Evolutionary conservation across 2,888 invertebrate genomes (phyloP), one percentile per base, ranked within the genome.

Genomic region (Masnerella sp.): DNA sequence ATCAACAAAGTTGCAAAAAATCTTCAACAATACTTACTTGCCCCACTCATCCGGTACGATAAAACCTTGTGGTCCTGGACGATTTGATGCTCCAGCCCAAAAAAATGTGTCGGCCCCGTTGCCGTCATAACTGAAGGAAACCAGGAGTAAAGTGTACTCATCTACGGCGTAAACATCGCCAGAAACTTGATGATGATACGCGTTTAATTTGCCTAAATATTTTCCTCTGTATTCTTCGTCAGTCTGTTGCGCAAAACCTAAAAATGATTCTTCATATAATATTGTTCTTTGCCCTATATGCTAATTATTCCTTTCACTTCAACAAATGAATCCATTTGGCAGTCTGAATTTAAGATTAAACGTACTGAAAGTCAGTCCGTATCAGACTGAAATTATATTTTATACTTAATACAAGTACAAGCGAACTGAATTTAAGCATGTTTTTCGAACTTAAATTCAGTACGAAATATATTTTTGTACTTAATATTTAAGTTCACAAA

Each of bases 41-140:
- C 95, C 95, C 86, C 91, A 91, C 86, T 96, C 94, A 82, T 97
- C 95, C 0, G 96, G 95, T 40, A 97, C 93, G 61, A 96, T 96
- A 85, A 96, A 96, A 4, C 97, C 97, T 85, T 96, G 94, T 0
- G 95, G 95, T 0, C 96, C 96, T 0, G 96, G 96, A 14, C 96
- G 89, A 81, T 93, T 94, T 0, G 94, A 90, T 25, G 95, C 93
- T n/a, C 97, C 97, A 0, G 96, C 94, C 96, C 96, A 97, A 88
- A 97, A 97, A 88, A 95, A 97, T 1, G 96, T 94, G 84, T 97
- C 97, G 7, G 93, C 94, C 0, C 96, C 96, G 40, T 94, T 94
- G 34, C 96, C 97, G 85, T 97, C 96, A 80, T 97, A 97, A 85
- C 92, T 95, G 84, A 97, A 96, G 75, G 92, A 91, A 14, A 92